Conservation (phyloP, 2,113 vertebrate species). For the Odocoileus virginianus region DNA sequence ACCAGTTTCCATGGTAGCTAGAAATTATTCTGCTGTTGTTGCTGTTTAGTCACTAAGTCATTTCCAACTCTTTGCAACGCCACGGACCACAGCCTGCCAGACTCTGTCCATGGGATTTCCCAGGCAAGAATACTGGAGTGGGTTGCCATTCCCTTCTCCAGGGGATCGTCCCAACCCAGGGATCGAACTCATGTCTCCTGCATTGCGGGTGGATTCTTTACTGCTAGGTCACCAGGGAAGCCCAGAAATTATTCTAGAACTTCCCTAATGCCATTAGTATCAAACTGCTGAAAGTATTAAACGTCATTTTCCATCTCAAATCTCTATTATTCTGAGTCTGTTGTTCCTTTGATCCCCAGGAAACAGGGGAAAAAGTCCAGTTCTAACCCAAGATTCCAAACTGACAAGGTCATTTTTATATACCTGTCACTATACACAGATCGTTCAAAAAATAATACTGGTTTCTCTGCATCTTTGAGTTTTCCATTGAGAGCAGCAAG, state of each 20-base stretch:
- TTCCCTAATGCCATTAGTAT: neutral
- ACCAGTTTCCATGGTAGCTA: neutral
- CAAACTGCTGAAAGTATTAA: neutral
- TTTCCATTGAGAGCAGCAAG: slow-evolving; percentile 82
- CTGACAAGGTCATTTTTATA: neutral
- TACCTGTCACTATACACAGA: slow-evolving; percentile 98
- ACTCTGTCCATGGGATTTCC: neutral
- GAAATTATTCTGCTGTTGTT: neutral
- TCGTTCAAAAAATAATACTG: slow-evolving; percentile 92
- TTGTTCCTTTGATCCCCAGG: neutral
- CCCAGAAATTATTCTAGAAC: neutral
- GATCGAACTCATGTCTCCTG: neutral
- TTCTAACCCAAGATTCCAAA: neutral
- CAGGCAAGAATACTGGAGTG: neutral
- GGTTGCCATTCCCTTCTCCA: neutral
- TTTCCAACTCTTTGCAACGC: neutral
- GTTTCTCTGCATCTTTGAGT: slow-evolving; percentile 80
- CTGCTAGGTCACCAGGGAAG: neutral
- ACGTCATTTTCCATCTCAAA: slow-evolving; percentile 13
- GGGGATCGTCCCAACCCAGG: neutral
- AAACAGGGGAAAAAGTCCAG: neutral
- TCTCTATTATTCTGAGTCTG: neutral
- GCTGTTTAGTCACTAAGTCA: neutral
- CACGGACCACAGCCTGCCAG: neutral
- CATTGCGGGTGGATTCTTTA: neutral